Base-by-base conservation (phyloP, 1,140 invertebrate species). In the Antheraea mylitta region DNA sequence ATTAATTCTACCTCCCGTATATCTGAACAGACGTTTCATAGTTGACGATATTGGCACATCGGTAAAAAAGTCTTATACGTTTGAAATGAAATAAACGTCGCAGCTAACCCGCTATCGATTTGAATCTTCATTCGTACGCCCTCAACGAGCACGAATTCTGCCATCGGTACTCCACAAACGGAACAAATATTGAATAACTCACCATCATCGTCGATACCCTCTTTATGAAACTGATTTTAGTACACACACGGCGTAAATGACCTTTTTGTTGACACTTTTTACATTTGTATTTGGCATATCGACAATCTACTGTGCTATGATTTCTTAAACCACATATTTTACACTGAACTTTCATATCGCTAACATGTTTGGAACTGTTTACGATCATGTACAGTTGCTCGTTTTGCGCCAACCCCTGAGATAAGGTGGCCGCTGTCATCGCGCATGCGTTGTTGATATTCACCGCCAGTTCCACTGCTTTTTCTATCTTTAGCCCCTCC, bases 21-120 rank as follows among this genome's bases (percentile, higher is more conserved):
- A 73, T 10, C 37, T 45, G 8, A 68, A 10, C 37, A 70, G 37
- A 10, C 58, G 53, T 70, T 68, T 74, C 10, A 61, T 30, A 30
- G 22, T 30, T 2, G 22, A 30, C 22, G 22, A 30, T 30, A 30
- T 2, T 4, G 22, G 22, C 22, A 30, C 22, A 30, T 30, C 22
- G 4, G 22, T 2, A 30, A 30, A 30, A 30, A 30, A 30, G 22
- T 30, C 22, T 30, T 30, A 30, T n/a, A n/a, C n/a, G n/a, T n/a
- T n/a, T n/a, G n/a, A n/a, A n/a, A n/a, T n/a, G n/a, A n/a, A n/a
- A n/a, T n/a, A n/a, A n/a, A n/a, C n/a, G n/a, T n/a, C 4, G 4
- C 22, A 9, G 70, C 65, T 7, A 60, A 64, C 30, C 70, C 70
- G 65, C 70, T 71, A 66, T 70, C 69, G 13, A 70, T 66, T 63